Percentiles rank a stretch among this genome's conserved stretches.
Conservation (phyloP, 2,888 invertebrate species). For the Junonia oenone region DNA sequence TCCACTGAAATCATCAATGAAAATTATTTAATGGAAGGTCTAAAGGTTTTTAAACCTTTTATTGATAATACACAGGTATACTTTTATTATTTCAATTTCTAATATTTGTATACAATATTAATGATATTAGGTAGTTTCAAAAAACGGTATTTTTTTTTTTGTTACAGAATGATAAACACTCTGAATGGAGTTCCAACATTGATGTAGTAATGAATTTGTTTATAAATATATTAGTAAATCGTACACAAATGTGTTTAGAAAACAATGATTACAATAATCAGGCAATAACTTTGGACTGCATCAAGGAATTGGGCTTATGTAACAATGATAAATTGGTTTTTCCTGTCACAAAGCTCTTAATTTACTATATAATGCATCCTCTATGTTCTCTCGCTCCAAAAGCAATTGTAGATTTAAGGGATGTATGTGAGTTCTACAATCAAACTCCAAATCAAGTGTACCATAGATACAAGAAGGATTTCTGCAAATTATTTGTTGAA, state of each 20-base stretch:
- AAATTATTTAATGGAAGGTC: slow-evolving; percentile 46
- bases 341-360: slow-evolving; percentile 71
- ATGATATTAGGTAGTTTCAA: no score
- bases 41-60: slow-evolving; percentile 52
- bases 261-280: slow-evolving; percentile 75
- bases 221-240: slow-evolving; percentile 63
- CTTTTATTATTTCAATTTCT: neutral
- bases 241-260: slow-evolving; percentile 70
- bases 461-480: slow-evolving; percentile 81
- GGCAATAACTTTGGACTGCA: slow-evolving; percentile 70
- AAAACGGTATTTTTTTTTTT: no score
- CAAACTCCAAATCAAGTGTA: slow-evolving; percentile 80
- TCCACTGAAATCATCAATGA: slow-evolving; percentile 47
- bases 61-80: slow-evolving; percentile 39
- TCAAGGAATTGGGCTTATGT: slow-evolving; percentile 71
- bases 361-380: slow-evolving; percentile 82
- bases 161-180: slow-evolving; percentile 45
- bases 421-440: slow-evolving; percentile 76
- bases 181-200: slow-evolving; percentile 48
- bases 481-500: slow-evolving; percentile 80
- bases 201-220: slow-evolving; percentile 52
- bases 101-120: neutral
- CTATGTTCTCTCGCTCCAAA: slow-evolving; percentile 77
- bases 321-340: slow-evolving; percentile 57
- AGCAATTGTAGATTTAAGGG: slow-evolving; percentile 77